phyloP scores from a whole-genome alignment of 2,888 invertebrate species.

The Aleiodes alternator region DNA sequence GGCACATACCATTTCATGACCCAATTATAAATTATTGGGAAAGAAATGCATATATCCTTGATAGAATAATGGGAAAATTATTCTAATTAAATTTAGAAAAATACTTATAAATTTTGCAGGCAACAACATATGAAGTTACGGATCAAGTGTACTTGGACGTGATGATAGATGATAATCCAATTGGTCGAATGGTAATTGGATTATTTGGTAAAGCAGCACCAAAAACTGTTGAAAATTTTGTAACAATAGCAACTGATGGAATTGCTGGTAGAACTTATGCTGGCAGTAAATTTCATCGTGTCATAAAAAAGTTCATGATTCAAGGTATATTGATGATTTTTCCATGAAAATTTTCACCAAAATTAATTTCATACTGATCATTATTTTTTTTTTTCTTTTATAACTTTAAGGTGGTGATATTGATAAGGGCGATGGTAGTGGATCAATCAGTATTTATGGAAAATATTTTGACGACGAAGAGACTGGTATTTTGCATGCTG shows the following conservation, averaged over 20 bases:
- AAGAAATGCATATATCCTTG: neutral
- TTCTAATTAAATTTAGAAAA: neutral
- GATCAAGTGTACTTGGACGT: constrained; percentile 91
- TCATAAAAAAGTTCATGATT: constrained; percentile 93
- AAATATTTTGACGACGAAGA: constrained; percentile 92
- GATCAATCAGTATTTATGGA: constrained; percentile 91
- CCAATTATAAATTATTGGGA: neutral
- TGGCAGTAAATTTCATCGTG: constrained; percentile 88
- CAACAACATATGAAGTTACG: constrained; percentile 83
- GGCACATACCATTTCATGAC: neutral
- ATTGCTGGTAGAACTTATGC: constrained; percentile 86
- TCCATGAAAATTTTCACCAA: neutral
- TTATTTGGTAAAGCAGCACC: constrained; percentile 93
- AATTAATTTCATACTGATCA: neutral
- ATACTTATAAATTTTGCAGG: constrained; percentile 74
- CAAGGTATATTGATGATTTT: constrained; percentile 81
- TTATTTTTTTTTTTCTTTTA: neutral
- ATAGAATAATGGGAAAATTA: neutral
- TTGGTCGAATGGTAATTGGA: constrained; percentile 89
- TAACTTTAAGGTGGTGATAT: constrained; percentile 86
- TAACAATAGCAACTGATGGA: constrained; percentile 86
- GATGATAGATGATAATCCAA: constrained; percentile 82
- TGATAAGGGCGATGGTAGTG: constrained; percentile 87
- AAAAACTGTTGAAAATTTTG: constrained; percentile 91
- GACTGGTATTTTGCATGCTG: constrained; percentile 86